These are phyloP conservation scores for Xyrichtys novacula DNA, from an alignment of 2,797 vertebrate species.

Conservation along the genomic window DNA sequence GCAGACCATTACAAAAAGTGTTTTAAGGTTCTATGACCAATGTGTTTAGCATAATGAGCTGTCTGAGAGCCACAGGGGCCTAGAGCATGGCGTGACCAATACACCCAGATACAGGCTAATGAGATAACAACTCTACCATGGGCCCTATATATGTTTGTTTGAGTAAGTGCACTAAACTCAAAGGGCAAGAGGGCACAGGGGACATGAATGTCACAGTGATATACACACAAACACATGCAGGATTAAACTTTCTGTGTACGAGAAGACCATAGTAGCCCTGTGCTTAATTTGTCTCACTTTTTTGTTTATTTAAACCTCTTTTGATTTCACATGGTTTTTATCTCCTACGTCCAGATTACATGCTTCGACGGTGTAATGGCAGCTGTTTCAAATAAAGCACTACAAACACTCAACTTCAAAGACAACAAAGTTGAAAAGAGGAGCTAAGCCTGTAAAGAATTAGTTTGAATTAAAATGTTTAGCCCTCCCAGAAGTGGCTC, in stretches of 20 bases:
- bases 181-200: not conserved
- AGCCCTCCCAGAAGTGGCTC: slow-evolving; percentile 54
- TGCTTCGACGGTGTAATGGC: slow-evolving; percentile 49
- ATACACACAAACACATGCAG: not conserved
- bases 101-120: slow-evolving; percentile 9
- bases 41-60: slow-evolving; percentile 12
- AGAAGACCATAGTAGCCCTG: slow-evolving; percentile 1
- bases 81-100: slow-evolving; percentile 19
- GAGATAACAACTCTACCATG: slow-evolving; percentile 2
- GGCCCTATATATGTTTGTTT: slow-evolving; percentile 1
- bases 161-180: slow-evolving; percentile 14
- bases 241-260: not conserved
- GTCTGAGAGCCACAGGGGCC: not conserved
- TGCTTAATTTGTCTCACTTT: slow-evolving; percentile 25
- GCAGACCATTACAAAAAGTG: not conserved
- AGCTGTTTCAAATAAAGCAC: slow-evolving; percentile 44
- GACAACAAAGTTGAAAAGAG: slow-evolving; percentile 61
- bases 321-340: slow-evolving; percentile 50
- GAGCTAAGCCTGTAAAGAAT: slow-evolving; percentile 57
- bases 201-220: not conserved
- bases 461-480: slow-evolving; percentile 43
- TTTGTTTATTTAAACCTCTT: slow-evolving; percentile 32
- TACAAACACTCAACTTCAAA: slow-evolving; percentile 66
- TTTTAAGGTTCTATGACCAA: not conserved
- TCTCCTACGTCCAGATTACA: slow-evolving; percentile 66